Conservation (phyloP, 2,888 invertebrate species). For the Amphiduros pacificus region DNA sequence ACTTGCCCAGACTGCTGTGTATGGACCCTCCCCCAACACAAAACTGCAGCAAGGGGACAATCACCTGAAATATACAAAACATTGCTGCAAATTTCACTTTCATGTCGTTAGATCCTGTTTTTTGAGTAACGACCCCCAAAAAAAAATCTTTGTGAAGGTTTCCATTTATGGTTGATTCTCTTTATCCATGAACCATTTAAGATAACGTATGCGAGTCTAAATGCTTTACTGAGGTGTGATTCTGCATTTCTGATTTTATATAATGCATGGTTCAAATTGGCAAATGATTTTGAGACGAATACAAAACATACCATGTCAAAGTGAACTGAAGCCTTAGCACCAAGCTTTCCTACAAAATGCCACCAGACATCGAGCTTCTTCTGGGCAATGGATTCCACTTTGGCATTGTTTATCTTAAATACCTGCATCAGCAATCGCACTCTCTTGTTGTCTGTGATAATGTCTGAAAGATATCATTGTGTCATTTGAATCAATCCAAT, state of each 20-base stretch:
- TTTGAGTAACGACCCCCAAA: too few species aligned
- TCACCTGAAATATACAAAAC: background rate
- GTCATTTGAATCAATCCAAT: background rate
- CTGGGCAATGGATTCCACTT: slow-evolving; percentile 44
- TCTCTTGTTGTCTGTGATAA: slow-evolving; percentile 43
- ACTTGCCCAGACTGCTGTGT: background rate
- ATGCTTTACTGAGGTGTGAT: too few species aligned
- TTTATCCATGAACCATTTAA: too few species aligned
- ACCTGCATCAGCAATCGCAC: slow-evolving; percentile 55
- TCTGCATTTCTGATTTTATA: too few species aligned
- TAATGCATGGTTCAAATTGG: too few species aligned
- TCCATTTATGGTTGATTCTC: too few species aligned
- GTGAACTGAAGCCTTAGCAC: slow-evolving; percentile 36
- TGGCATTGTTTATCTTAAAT: slow-evolving; percentile 48
- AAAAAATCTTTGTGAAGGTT: too few species aligned
- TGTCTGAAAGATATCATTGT: slow-evolving; percentile 35
- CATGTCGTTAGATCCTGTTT: too few species aligned
- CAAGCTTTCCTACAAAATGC: slow-evolving; percentile 46
- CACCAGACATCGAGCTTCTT: slow-evolving; percentile 51
- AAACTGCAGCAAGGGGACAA: slow-evolving; percentile 4
- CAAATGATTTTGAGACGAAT: too few species aligned
- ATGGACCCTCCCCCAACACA: slow-evolving; percentile 2
- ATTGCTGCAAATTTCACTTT: too few species aligned
- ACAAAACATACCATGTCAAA: slow-evolving; percentile 52
- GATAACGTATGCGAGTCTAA: too few species aligned